phyloP scores from a whole-genome alignment of 2,888 invertebrate genomes.

The Capitulum mitella region DNA sequence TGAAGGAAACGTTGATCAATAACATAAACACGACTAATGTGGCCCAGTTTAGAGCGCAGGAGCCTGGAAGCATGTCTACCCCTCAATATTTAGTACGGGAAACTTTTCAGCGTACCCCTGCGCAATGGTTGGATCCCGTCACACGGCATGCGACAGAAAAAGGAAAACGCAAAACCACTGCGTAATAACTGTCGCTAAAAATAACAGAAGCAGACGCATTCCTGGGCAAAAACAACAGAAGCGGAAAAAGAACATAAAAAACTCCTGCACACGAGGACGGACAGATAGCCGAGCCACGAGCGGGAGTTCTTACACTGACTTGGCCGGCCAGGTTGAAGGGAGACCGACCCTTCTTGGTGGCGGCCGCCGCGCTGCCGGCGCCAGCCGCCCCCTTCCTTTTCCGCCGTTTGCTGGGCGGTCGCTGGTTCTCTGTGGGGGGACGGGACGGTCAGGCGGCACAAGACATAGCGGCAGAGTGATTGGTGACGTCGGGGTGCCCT shows the following conservation, averaged over 20 bases:
- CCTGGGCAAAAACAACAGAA: slow-evolving; percentile 29
- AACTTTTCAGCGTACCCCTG: too few species aligned
- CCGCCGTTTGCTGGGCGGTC: slow-evolving; percentile 90
- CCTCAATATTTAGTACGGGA: too few species aligned
- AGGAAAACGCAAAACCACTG: slow-evolving; percentile 31
- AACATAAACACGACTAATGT: too few species aligned
- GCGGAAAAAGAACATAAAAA: slow-evolving; percentile 28
- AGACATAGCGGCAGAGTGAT: too few species aligned
- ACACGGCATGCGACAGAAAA: too few species aligned
- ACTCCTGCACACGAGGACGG: slow-evolving; percentile 29
- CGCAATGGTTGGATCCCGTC: too few species aligned
- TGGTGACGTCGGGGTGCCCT: too few species aligned
- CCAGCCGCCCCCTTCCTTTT: slow-evolving; percentile 80
- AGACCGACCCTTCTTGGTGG: slow-evolving; percentile 91
- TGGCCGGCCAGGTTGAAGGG: slow-evolving; percentile 92
- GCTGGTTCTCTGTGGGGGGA: slow-evolving; percentile 69
- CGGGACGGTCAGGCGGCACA: background rate
- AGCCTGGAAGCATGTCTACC: too few species aligned
- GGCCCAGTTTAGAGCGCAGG: too few species aligned
- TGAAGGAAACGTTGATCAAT: too few species aligned
- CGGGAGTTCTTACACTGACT: slow-evolving; percentile 50
- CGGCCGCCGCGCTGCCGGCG: slow-evolving; percentile 42
- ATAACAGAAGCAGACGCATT: slow-evolving; percentile 28
- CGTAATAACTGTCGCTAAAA: slow-evolving; percentile 29
- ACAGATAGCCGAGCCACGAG: slow-evolving; percentile 27